Evolutionary conservation across 2,888 invertebrate species (phyloP), one percentile per base, ranked within the genome.

Genomic region (Noctua janthe): DNA sequence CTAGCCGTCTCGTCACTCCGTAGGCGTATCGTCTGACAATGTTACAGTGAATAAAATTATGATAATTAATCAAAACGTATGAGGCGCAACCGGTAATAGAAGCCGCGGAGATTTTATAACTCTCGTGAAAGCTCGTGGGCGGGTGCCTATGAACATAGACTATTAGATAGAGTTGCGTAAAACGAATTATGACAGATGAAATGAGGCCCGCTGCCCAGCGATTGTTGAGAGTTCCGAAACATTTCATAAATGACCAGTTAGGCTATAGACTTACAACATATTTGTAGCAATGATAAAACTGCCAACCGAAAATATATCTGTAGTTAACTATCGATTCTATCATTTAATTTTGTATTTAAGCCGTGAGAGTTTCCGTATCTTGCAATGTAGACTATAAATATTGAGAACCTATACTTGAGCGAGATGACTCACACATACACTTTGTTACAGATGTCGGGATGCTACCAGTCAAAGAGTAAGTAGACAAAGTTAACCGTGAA

Each of bases 391-490:
- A 67, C 17, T 64, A 64, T 35, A 11, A 39, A 39, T 66, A 39
- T 39, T 66, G 39, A 20, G 66, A 66, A 39, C 66, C 66, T 20
- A 11, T 66, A 39, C 66, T 20, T 39, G 17, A 66, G 39, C 20
- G 15, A 73, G 23, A 49, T 74, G 23, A 54, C 66, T 54, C 51
- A 71, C 78, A 80, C 70, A 62, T 87, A 84, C 90, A 56, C 90
- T 94, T 95, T 95, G 92, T 98, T 98, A 87, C 97, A 99, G 99
- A 98, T 97, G 98, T 99, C 89, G 99, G 99, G 89, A 99, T 99
- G 98, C 97, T 99, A 93, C 99, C 99, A 82, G 98, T 99, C 59
- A 99, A 99, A 98, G 99, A 99, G 99, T 99, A 97, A 98, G 99
- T 98, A 93, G 64, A 75, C 43, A 69, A 74, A 56, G 7, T 73